Evolutionary conservation across 1,140 invertebrate genomes (phyloP), one percentile per base, ranked within the genome.

Genomic region (Atta texana): DNA sequence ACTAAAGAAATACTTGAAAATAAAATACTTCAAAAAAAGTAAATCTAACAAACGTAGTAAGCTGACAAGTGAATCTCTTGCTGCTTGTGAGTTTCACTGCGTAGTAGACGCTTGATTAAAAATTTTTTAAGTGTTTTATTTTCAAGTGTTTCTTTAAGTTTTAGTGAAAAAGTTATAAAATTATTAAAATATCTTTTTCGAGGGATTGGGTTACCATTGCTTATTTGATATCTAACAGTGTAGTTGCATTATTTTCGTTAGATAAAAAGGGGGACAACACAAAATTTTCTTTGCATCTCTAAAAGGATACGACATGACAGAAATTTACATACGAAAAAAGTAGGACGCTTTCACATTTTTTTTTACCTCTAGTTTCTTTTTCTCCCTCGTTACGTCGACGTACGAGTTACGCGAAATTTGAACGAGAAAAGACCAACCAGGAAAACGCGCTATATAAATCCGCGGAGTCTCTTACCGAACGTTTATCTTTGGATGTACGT

Each of bases 281-380:
- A 44, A 18, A 53, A 12, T 72, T 31, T 74, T 18, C 18, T n/a
- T 61, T 55, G 34, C 68, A 10, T 28, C 12, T 51, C n/a, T 51
- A 57, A n/a, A 84, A 84, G n/a, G 69, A 51, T 51, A 16, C 4
- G 49, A 44, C 18, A 14, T 39, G 55, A 51, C 39, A 6, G 71
- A 61, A 75, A 84, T 84, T 84, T 84, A 28, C 80, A 84, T 75
- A 5, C 31, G 57, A 84, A 84, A 84, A 66, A 84, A 75, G 69
- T 61, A 10, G 55, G 34, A 61, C 39, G 18, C 28, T 74, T 75
- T 39, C 24, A 51, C 7, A 4, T 14, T 16, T 39, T 57, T n/a
- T 24, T 21, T 21, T 10, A 28, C 18, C 2, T 28, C 12, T 68
- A 0, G 3, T 49, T n/a, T 57, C 49, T 21, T 71, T 44, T 44